Base-by-base conservation (phyloP, 2,113 vertebrate genomes). In the Scatophagus argus region DNA sequence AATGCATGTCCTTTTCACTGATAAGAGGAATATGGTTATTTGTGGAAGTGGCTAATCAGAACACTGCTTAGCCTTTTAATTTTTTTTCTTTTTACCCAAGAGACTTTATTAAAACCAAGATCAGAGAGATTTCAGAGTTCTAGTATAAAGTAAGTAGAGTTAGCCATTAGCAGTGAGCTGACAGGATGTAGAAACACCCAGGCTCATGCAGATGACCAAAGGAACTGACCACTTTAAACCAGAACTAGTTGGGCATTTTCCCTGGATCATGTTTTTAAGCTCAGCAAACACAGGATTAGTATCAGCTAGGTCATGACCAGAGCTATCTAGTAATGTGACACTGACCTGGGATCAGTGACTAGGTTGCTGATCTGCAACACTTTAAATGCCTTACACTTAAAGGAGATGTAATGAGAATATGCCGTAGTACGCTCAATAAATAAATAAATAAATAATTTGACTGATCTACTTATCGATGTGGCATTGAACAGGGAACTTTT, bases 11-110 rank as follows among this genome's bases (percentile, higher is more conserved):
- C 52, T 75, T 79, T 58, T 10, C n/a, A 66, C 73, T 68, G 60
- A 63, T 55, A 49, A 83, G 4, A 44, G 29, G 14, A 34, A 44
- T 41, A 44, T 46, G 31, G 14, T 59, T 67, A 54, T 70, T 77
- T 86, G 43, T 51, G 52, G 52, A 61, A 68, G 38, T 65, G 66
- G 68, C 44, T 66, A 58, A 63, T 80, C 58, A 74, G n/a, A 44
- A 17, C 58, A n/a, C 44, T 51, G 25, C 11, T 43, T 25, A 29
- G 38, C 29, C 39, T 68, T 71, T 76, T 23, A 70, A 44, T 2
- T 31, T 47, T 68, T 71, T 76, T 23, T 66, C 44, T 2, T 31
- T 47, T 70, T 47, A 54, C 71, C 44, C 56, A 31, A 32, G 43
- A 44, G 54, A 70, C 58, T 54, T 47, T 36, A 59, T 47, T 14